These are phyloP conservation scores for Rutilus rutilus DNA, from an alignment of 2,113 vertebrate genomes.

Conservation along the genomic window DNA sequence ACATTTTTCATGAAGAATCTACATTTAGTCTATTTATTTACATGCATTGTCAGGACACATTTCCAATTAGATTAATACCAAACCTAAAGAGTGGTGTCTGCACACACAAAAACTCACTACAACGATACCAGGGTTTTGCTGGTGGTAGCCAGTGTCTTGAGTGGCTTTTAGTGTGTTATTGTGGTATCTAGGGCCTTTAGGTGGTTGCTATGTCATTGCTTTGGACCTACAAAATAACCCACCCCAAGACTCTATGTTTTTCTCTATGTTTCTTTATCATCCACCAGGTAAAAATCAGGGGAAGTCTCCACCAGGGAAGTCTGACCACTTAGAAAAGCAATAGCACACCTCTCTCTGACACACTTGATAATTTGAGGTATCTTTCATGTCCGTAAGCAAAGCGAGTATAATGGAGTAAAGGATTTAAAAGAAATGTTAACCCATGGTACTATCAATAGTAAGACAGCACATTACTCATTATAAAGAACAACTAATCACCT, in stretches of 20 bases:
- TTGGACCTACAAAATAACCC: background rate
- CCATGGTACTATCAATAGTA: background rate
- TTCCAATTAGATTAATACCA: no score
- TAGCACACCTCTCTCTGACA: background rate
- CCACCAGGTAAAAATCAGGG: no score
- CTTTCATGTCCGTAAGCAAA: background rate
- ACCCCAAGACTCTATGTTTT: background rate
- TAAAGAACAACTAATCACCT: conserved; percentile 32
- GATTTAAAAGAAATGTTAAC: background rate
- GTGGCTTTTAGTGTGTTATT: no score
- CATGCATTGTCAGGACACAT: no score
- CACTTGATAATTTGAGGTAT: background rate
- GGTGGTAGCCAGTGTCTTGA: no score
- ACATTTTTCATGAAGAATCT: no score
- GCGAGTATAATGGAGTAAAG: background rate
- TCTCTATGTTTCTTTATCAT: background rate
- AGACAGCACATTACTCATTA: background rate
- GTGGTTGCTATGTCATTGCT: background rate
- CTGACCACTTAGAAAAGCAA: background rate
- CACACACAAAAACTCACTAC: no score
- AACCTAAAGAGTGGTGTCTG: no score
- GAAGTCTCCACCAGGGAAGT: no score
- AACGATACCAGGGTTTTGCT: no score
- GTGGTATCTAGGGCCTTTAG: no score
- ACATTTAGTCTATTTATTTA: no score